phyloP scores from a whole-genome alignment of 2,797 vertebrate species.

The Lacerta bilineata region DNA sequence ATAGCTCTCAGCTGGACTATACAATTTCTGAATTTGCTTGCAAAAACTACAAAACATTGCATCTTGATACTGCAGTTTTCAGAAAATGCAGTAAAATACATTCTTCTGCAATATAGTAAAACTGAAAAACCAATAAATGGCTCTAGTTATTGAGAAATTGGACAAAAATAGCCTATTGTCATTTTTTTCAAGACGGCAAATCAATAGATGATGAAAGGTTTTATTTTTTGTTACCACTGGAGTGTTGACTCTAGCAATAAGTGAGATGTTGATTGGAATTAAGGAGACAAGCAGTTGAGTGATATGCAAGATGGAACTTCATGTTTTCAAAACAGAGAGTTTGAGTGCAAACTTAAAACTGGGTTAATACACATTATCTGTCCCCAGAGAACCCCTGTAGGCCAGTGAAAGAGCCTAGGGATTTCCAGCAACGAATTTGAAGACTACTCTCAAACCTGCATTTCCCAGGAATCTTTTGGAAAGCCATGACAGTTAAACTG shows the following conservation, averaged over 20 bases:
- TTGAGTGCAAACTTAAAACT: not conserved
- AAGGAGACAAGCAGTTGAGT: slow-evolving; percentile 59
- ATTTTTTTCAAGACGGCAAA: slow-evolving; percentile 79
- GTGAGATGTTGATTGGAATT: slow-evolving; percentile 72
- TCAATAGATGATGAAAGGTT: slow-evolving; percentile 79
- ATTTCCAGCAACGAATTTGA: not conserved
- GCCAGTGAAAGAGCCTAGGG: not conserved
- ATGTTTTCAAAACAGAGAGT: slow-evolving; percentile 65
- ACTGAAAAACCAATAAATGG: slow-evolving; percentile 74
- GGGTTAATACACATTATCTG: not conserved
- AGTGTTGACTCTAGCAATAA: slow-evolving; percentile 81
- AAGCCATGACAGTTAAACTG: not conserved
- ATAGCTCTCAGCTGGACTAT: slow-evolving; percentile 59
- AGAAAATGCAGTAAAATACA: slow-evolving; percentile 60
- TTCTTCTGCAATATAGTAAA: slow-evolving; percentile 70
- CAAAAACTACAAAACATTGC: slow-evolving; percentile 56
- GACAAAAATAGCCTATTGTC: slow-evolving; percentile 76
- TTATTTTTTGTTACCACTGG: slow-evolving; percentile 77
- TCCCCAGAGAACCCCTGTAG: not conserved
- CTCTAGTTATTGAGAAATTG: slow-evolving; percentile 74
- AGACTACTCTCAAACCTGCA: not conserved
- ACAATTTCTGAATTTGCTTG: slow-evolving; percentile 66
- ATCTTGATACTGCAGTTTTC: slow-evolving; percentile 55
- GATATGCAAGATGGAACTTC: slow-evolving; percentile 59
- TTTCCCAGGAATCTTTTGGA: not conserved